phyloP scores from a whole-genome alignment of 2,888 invertebrate genomes.

The Trypoxylon attenuatum region DNA sequence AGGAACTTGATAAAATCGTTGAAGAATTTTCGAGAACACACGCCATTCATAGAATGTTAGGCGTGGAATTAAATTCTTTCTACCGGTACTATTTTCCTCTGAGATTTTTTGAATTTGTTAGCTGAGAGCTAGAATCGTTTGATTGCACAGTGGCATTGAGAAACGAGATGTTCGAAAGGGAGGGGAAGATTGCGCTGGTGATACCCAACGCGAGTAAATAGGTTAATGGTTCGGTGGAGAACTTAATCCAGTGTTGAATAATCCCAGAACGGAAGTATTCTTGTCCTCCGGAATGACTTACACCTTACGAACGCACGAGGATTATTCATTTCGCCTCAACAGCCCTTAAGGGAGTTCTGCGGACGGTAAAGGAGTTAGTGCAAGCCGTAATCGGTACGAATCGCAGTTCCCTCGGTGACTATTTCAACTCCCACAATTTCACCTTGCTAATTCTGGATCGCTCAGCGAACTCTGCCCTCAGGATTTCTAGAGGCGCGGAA shows the following conservation, averaged over 20 bases:
- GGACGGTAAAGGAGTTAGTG: conserved; percentile 35
- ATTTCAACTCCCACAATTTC: conserved; percentile 42
- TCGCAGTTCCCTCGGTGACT: conserved; percentile 47
- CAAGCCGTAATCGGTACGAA: conserved; percentile 35
- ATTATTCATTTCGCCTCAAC: conserved; percentile 55
- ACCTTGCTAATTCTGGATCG: conserved; percentile 39
- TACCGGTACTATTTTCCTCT: too few species aligned
- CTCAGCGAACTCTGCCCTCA: conserved; percentile 21
- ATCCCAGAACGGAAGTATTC: conserved; percentile 10
- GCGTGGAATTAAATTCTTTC: too few species aligned
- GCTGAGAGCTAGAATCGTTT: too few species aligned
- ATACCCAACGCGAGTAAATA: neutral
- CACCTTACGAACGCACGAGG: conserved; percentile 34
- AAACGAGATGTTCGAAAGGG: too few species aligned
- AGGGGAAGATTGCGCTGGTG: too few species aligned
- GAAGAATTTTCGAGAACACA: too few species aligned
- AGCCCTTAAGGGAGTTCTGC: conserved; percentile 47
- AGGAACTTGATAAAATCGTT: too few species aligned
- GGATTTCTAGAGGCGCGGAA: too few species aligned
- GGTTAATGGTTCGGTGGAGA: neutral
- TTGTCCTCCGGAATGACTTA: conserved; percentile 25
- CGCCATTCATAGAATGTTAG: too few species aligned
- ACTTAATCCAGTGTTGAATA: conserved; percentile 6
- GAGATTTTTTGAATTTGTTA: too few species aligned
- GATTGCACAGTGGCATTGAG: too few species aligned